Base-by-base conservation (phyloP, 2,888 invertebrate genomes). In the Athalia cordata region DNA sequence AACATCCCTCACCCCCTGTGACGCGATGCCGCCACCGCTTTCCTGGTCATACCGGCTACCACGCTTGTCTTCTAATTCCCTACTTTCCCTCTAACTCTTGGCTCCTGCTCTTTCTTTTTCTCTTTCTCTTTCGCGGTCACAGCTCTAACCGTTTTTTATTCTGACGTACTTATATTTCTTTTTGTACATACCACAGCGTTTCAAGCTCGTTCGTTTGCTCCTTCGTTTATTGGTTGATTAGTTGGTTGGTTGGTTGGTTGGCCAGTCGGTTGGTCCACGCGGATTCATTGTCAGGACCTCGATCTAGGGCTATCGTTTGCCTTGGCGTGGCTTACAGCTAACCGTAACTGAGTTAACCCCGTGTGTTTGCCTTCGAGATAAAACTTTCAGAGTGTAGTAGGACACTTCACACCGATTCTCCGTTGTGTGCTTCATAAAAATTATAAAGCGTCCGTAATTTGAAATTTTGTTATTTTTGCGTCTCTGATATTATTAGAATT, bases 211-310 rank as follows among this genome's bases (percentile, higher is more conserved):
- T 13, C 45, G 2, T 3, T 70, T 52, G 8, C n/a, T 5, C 43
- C 57, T 70, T 70, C 29, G 6, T 15, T 29, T 70, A 45, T 70
- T 59, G 5, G 43, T 9, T 29, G 45, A n/a, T 11, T 52, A 13
- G 55, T 47, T 59, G 13, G 50, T 52, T 52, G 9, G 67, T 11
- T 49, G 52, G 50, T 70, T 47, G 55, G 59, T 70, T 55, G 55
- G 9, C 68, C 55, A 11, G 45, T 15, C 52, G n/a, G 52, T 68
- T 5, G 9, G 55, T 29, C 13, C 15, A 55, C 15, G 68, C 68
- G 68, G 68, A 68, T 70, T 70, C 57, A 70, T 70, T 70, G 57
- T 70, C 70, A 68, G 29, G 52, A 68, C 52, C 68, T 52, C n/a
- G 52, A 13, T 68, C 49, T 66, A 66, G 47, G 6, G 47, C 49